These are phyloP conservation scores for Ectobius pallidus DNA, from an alignment of 2,888 invertebrate species.

Conservation along the genomic window DNA sequence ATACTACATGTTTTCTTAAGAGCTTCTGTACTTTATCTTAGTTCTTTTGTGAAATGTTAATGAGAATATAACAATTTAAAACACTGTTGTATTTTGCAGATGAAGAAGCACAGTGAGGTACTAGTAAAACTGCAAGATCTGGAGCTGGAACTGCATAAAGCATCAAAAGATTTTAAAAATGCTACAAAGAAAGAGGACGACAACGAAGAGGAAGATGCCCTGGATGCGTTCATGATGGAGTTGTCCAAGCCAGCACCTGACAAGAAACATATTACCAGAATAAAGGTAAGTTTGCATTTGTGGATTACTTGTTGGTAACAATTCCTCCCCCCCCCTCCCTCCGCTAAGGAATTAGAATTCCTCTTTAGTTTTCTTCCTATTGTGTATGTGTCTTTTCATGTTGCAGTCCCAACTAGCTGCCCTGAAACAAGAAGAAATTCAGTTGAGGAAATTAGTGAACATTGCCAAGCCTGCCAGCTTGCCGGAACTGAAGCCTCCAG, in stretches of 20 bases:
- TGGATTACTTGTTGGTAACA: background rate
- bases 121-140: slow-evolving; percentile 63
- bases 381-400: background rate
- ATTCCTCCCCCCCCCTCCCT: too few relatives aligned
- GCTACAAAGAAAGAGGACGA: background rate
- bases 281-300: slow-evolving; percentile 53
- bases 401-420: slow-evolving; percentile 68
- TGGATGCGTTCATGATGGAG: slow-evolving; percentile 84
- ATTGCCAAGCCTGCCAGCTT: slow-evolving; percentile 72
- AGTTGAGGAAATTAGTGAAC: slow-evolving; percentile 73
- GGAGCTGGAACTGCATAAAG: slow-evolving; percentile 58
- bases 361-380: too few relatives aligned
- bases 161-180: slow-evolving; percentile 24
- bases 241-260: slow-evolving; percentile 63
- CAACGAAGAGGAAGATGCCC: slow-evolving; percentile 64
- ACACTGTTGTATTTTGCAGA: too few relatives aligned
- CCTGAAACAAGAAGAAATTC: slow-evolving; percentile 70
- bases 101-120: slow-evolving; percentile 64
- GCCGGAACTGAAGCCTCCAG: slow-evolving; percentile 57
- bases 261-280: slow-evolving; percentile 68
- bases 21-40: too few relatives aligned
- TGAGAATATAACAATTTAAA: too few relatives aligned
- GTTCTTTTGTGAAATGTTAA: too few relatives aligned
- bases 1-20: too few relatives aligned
- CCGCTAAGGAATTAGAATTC: too few relatives aligned